Evolutionary conservation across 2,113 vertebrate species (phyloP), one percentile per base, ranked within the genome.

Genomic region (Motacilla alba): DNA sequence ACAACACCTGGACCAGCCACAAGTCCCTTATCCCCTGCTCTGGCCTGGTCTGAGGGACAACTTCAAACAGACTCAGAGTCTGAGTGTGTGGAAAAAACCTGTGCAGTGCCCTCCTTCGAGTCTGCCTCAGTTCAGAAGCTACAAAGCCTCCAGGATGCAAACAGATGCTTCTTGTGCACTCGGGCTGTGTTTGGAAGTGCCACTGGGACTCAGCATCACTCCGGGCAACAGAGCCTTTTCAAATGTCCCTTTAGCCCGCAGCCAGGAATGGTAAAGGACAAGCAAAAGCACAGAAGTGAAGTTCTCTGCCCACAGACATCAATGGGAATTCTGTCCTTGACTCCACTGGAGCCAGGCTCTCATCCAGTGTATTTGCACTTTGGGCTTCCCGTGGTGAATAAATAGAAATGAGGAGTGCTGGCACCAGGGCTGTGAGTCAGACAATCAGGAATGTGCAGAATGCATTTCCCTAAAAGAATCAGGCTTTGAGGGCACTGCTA

Each of bases 351-450:
- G 87, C 87, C 89, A 95, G 89, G 81, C 83, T 94, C 92, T 20
- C 87, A 84, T 90, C 64, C 88, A 92, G 2, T 80, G 60, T 53
- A 35, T 84, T 94, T 96, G 95, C 92, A 58, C 90, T 96, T 79
- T 2, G 90, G 92, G 93, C 94, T 95, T 93, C 93, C 93, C 53
- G 3, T 68, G 94, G 96, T 87, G 90, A 93, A 93, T 89, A 96
- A 95, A 94, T 55, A 95, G 88, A 78, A 94, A 19, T 50, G 64
- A 95, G 84, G 85, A 90, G 69, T 26, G 49, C 90, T 96, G 88
- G 83, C 92, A 93, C 83, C 88, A 76, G 69, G 13, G 30, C 35
- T 72, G 64, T 78, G 95, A 95, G 77, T 93, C 93, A 96, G 88
- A 78, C 80, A 92, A 89, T 62, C 76, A 89, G 87, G 66, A 92